These are phyloP conservation scores for Steatocranus sp. DNA, from an alignment of 2,797 vertebrate species.

Conservation along the genomic window DNA sequence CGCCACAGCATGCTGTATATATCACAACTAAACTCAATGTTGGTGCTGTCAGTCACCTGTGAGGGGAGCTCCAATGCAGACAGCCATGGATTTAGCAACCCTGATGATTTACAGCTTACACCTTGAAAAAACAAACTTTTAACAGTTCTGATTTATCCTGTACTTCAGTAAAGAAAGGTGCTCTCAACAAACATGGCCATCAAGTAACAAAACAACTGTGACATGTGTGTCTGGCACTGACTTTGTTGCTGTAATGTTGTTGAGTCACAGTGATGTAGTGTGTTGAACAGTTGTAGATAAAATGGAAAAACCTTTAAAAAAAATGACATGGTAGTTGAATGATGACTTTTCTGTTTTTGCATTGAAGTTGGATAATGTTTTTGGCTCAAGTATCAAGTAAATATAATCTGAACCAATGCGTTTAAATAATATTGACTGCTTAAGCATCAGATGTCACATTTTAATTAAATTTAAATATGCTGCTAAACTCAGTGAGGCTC, in stretches of 20 bases:
- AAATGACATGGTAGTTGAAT: neutral
- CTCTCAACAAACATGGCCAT: neutral
- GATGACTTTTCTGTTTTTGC: neutral
- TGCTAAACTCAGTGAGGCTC: neutral
- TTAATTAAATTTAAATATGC: neutral
- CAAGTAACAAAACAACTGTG: neutral
- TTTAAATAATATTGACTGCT: neutral
- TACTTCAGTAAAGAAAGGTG: neutral
- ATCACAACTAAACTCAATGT: neutral
- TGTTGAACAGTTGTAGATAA: neutral
- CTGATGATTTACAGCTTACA: neutral
- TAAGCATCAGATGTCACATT: neutral
- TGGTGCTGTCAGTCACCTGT: slow-evolving; percentile 8
- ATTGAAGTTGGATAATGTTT: neutral
- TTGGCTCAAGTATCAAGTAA: neutral
- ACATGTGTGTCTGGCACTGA: neutral
- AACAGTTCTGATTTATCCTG: neutral
- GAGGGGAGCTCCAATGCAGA: slow-evolving; percentile 26
- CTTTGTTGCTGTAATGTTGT: neutral
- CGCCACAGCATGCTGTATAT: neutral
- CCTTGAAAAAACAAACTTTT: neutral
- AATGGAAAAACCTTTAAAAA: neutral
- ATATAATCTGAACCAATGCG: neutral
- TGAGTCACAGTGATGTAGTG: neutral
- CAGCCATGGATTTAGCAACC: neutral